A percentile compares a stretch with the other conserved stretches of the same genome.
Evolutionary conservation across 2,888 invertebrate genomes (phyloP).

Genomic region (Lepidonotus clava): DNA sequence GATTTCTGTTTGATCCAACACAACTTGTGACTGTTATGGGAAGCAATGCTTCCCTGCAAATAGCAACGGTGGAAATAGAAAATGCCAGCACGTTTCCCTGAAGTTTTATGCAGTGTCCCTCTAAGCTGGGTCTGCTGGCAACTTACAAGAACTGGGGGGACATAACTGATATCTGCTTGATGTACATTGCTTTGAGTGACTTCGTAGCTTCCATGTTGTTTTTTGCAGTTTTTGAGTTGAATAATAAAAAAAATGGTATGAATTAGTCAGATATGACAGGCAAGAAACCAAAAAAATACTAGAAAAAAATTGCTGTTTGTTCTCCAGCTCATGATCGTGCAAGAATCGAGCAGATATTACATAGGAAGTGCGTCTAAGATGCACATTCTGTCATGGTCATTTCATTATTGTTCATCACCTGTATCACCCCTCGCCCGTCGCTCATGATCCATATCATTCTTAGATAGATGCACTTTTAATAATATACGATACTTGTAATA

Average conservation of each 20-base stretch:
- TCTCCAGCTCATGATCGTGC: slow-evolving; percentile 51
- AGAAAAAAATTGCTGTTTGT: too few species aligned
- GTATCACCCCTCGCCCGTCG: background rate
- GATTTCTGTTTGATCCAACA: too few species aligned
- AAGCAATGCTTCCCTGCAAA: background rate
- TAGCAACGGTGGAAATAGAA: background rate
- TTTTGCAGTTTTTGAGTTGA: slow-evolving; percentile 1
- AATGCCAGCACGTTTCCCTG: background rate
- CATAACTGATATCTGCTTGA: slow-evolving; percentile 17
- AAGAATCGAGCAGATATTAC: slow-evolving; percentile 38
- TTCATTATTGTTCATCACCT: background rate
- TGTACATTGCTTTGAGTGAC: slow-evolving; percentile 53
- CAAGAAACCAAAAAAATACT: too few species aligned
- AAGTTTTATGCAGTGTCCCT: background rate
- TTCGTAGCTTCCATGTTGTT: slow-evolving; percentile 46
- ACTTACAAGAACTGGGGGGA: slow-evolving; percentile 39
- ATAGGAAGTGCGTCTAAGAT: background rate
- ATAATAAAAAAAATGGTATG: background rate
- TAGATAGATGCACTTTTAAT: slow-evolving; percentile 42
- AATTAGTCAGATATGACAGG: too few species aligned
- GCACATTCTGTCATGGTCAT: slow-evolving; percentile 9
- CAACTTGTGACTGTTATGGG: too few species aligned
- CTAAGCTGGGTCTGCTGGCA: background rate
- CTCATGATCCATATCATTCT: slow-evolving; percentile 14
- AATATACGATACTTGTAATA: background rate